Evolutionary conservation across 2,113 vertebrate genomes (phyloP).

Genomic region (Scortum barcoo): DNA sequence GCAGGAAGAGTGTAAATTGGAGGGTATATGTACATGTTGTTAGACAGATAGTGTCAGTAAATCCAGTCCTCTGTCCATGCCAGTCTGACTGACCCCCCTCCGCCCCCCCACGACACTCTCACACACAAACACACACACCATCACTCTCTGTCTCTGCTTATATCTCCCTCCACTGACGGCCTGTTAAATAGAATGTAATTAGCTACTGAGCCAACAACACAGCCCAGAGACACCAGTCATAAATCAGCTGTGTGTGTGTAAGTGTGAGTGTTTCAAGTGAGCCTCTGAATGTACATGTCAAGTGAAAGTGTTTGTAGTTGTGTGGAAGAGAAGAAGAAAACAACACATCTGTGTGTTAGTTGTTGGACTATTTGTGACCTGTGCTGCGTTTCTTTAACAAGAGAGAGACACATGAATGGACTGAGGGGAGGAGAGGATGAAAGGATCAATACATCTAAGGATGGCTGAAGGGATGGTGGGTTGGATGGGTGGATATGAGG

Average conservation of each 20-base stretch:
- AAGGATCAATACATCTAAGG: slow-evolving; percentile 66
- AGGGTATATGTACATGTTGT: slow-evolving; percentile 12
- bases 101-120: slow-evolving; percentile 8
- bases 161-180: slow-evolving; percentile 59
- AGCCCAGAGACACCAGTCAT: slow-evolving; percentile 57
- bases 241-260: slow-evolving; percentile 63
- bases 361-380: slow-evolving; percentile 49
- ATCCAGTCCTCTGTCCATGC: slow-evolving; percentile 35
- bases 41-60: slow-evolving; percentile 47
- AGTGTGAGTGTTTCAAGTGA: slow-evolving; percentile 33
- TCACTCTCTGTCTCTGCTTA: slow-evolving; percentile 44
- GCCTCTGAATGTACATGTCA: slow-evolving; percentile 17
- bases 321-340: slow-evolving; percentile 31
- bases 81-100: slow-evolving; percentile 23
- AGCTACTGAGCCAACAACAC: slow-evolving; percentile 62
- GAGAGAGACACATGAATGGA: slow-evolving; percentile 47
- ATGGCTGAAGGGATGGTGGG: slow-evolving; percentile 55
- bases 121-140: slow-evolving; percentile 16
- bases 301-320: slow-evolving; percentile 36
- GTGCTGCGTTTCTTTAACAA: slow-evolving; percentile 59
- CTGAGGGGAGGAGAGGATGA: slow-evolving; percentile 24
- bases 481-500: slow-evolving; percentile 43
- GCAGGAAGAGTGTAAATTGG: slow-evolving; percentile 7
- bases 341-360: slow-evolving; percentile 51
- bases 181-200: slow-evolving; percentile 78